Conservation (phyloP, 2,888 invertebrate genomes). For the Nephrocerus scutellatus region DNA sequence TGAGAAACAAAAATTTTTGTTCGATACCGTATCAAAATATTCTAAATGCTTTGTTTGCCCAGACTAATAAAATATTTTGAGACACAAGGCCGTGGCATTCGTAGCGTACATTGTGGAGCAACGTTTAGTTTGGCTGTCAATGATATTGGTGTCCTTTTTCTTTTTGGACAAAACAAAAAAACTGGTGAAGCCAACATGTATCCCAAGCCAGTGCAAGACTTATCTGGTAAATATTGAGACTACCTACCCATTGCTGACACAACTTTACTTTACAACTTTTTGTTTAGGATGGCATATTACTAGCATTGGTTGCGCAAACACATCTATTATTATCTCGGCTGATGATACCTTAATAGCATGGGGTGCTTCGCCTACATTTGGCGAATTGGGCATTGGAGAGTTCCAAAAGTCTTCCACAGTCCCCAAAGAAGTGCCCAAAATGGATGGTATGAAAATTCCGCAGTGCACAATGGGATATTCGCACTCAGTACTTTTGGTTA, state of each 20-base stretch:
- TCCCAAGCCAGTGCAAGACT: constrained; percentile 87
- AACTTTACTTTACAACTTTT: background rate
- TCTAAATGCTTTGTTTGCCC: constrained; percentile 56
- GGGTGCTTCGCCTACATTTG: constrained; percentile 91
- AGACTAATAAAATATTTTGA: constrained; percentile 85
- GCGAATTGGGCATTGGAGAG: constrained; percentile 88
- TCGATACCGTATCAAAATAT: constrained; percentile 65
- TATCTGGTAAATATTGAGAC: constrained; percentile 54
- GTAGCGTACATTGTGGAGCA: constrained; percentile 75
- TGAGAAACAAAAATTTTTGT: constrained; percentile 5
- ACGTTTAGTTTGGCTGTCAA: constrained; percentile 81
- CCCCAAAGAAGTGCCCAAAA: constrained; percentile 76
- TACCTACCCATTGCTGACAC: background rate
- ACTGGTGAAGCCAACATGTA: constrained; percentile 96
- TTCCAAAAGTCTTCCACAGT: constrained; percentile 78
- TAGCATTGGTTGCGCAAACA: constrained; percentile 73
- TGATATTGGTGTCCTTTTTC: constrained; percentile 62
- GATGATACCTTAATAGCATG: constrained; percentile 87
- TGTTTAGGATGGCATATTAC: constrained; percentile 77
- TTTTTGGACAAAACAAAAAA: constrained; percentile 89
- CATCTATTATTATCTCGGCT: constrained; percentile 79
- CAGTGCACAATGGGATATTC: constrained; percentile 78
- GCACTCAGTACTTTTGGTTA: constrained; percentile 65
- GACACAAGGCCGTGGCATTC: constrained; percentile 73
- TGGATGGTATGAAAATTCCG: constrained; percentile 69